Evolutionary conservation across 1,140 invertebrate species (phyloP).

Genomic region (Antheraea mylitta): DNA sequence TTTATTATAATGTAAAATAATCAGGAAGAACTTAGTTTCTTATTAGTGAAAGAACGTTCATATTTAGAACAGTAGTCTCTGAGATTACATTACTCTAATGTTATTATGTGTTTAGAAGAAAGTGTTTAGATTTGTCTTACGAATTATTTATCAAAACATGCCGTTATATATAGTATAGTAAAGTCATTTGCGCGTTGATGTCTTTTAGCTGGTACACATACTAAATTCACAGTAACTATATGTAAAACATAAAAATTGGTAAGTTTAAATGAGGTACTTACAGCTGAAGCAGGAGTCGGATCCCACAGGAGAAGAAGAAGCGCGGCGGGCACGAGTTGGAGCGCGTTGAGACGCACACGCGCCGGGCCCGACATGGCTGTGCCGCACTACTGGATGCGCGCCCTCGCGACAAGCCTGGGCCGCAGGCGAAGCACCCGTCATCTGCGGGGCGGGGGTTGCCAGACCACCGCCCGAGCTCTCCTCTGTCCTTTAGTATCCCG

Average conservation of each 20-base stretch:
- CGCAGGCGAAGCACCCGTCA: conserved; percentile 35
- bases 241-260: conserved; percentile 1
- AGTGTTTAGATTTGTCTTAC: too few relatives aligned
- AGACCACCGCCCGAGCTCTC: conserved; percentile 54
- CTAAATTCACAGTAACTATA: not conserved
- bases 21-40: too few relatives aligned
- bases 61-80: too few relatives aligned
- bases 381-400: conserved; percentile 69
- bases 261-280: conserved; percentile 44
- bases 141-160: too few relatives aligned
- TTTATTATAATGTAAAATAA: too few relatives aligned
- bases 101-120: too few relatives aligned
- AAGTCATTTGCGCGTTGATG: conserved; percentile 50
- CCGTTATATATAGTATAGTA: not conserved
- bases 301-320: conserved; percentile 55
- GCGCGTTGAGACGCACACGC: conserved; percentile 56
- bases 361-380: conserved; percentile 69
- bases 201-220: conserved; percentile 40
- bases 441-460: conserved; percentile 50
- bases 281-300: conserved; percentile 51
- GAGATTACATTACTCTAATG: too few relatives aligned
- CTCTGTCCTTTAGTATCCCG: conserved; percentile 71
- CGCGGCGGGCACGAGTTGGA: conserved; percentile 48
- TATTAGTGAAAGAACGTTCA: too few relatives aligned
- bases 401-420: conserved; percentile 44